A percentile compares a stretch with the other conserved stretches of the same genome.
Evolutionary conservation across 1,140 invertebrate genomes (phyloP).

Genomic region (Drosophila teissieri): DNA sequence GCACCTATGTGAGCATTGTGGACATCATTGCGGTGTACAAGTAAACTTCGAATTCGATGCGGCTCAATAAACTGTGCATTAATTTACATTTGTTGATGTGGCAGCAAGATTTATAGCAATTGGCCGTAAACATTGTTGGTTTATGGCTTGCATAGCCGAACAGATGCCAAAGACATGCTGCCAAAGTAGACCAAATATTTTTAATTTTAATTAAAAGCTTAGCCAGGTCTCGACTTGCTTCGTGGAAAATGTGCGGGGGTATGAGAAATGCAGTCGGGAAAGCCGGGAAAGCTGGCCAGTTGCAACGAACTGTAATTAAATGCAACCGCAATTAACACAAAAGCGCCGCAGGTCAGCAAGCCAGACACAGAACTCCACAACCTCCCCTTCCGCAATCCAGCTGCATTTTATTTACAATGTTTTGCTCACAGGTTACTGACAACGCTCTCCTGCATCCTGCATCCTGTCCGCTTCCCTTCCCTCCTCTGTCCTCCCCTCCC

Average conservation of each 20-base stretch:
- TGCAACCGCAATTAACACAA: constrained; percentile 83
- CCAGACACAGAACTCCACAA: constrained; percentile 52
- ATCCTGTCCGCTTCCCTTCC: neutral
- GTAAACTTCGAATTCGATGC: constrained; percentile 11
- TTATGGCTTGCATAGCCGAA: neutral
- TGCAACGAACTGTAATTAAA: constrained; percentile 81
- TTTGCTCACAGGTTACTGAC: constrained; percentile 67
- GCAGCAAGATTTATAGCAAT: neutral
- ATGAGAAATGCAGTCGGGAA: constrained; percentile 18
- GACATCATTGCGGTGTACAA: constrained; percentile 86
- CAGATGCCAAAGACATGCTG: constrained; percentile 7
- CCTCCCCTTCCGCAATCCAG: constrained; percentile 26
- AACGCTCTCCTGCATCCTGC: constrained; percentile 23
- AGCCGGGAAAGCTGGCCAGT: constrained; percentile 44
- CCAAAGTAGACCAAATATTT: constrained; percentile 62
- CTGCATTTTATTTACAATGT: constrained; percentile 79
- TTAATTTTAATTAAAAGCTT: constrained; percentile 77
- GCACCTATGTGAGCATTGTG: constrained; percentile 89
- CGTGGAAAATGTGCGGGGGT: constrained; percentile 8
- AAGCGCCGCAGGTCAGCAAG: constrained; percentile 77
- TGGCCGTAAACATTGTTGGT: neutral
- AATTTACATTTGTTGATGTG: constrained; percentile 7
- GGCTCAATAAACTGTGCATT: constrained; percentile 14
- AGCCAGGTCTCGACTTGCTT: constrained; percentile 26
- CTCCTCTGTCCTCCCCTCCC: neutral